A percentile compares a stretch with the other conserved stretches of the same genome.
These are phyloP conservation scores for Protaetia brevitarsis DNA, from an alignment of 1,140 invertebrate species.

Conservation along the genomic window DNA sequence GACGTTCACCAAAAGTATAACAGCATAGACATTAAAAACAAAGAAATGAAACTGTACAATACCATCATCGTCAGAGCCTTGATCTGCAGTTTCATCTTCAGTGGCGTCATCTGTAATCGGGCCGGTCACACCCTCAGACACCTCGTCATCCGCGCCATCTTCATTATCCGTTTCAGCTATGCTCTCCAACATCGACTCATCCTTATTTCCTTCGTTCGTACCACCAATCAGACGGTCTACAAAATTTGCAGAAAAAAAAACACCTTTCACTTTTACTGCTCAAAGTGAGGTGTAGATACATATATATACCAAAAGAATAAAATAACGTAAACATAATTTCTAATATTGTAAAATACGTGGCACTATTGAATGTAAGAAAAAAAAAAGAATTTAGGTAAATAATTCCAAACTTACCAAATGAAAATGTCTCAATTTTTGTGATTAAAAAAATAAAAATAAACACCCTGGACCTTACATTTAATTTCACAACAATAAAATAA, in stretches of 20 bases:
- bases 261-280: not conserved
- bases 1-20: not conserved
- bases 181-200: slow-evolving; percentile 53
- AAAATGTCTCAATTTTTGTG: no score
- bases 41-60: slow-evolving; percentile 29
- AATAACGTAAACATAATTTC: no score
- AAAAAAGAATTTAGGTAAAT: no score
- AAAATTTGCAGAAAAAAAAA: no score
- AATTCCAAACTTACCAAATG: no score
- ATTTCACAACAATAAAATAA: no score
- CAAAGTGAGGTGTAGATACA: no score
- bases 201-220: slow-evolving; percentile 46
- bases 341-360: no score
- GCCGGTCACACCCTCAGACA: slow-evolving; percentile 50
- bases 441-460: no score
- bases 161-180: slow-evolving; percentile 62
- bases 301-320: no score
- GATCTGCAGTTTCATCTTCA: slow-evolving; percentile 47
- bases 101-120: slow-evolving; percentile 48
- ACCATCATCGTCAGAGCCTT: slow-evolving; percentile 50
- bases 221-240: slow-evolving; percentile 36
- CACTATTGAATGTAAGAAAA: no score
- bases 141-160: slow-evolving; percentile 52
- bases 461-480: no score
- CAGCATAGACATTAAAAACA: not conserved